Percentiles rank a stretch among this genome's conserved stretches.
These are phyloP conservation scores for Acyrthosiphon pisum DNA, from an alignment of 1,140 invertebrate genomes.

Conservation along the genomic window DNA sequence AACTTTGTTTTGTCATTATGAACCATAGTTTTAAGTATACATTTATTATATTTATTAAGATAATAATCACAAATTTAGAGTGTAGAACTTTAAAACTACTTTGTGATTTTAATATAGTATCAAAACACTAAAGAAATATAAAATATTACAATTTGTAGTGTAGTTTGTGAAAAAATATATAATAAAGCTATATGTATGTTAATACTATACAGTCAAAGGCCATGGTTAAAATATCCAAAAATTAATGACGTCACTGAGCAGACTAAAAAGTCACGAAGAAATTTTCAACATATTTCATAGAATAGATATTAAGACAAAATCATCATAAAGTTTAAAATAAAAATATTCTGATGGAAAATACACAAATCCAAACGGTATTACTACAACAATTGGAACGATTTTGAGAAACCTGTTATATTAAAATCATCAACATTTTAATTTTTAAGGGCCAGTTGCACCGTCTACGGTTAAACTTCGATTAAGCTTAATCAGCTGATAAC, in stretches of 20 bases:
- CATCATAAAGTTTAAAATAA: not conserved
- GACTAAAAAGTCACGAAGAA: not conserved
- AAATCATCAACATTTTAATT: not conserved
- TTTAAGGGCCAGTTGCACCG: no score
- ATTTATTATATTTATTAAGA: not conserved
- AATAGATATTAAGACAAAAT: not conserved
- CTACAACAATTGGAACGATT: not conserved
- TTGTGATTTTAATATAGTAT: not conserved
- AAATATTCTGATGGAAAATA: not conserved
- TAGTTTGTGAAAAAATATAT: not conserved
- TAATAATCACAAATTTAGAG: not conserved
- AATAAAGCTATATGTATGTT: conserved; percentile 3
- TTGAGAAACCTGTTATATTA: not conserved
- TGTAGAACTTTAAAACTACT: not conserved
- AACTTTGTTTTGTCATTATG: not conserved
- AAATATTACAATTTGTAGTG: not conserved
- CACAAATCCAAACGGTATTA: not conserved
- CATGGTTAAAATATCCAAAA: not conserved
- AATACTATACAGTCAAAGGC: not conserved
- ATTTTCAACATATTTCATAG: not conserved
- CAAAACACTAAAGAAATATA: not conserved
- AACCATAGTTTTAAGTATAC: not conserved
- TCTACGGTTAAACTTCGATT: no score
- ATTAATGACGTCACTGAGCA: not conserved
- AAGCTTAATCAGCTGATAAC: no score